Evolutionary conservation across 1,140 invertebrate genomes (phyloP).

Genomic region (Hyposmocoma kahamanoa): DNA sequence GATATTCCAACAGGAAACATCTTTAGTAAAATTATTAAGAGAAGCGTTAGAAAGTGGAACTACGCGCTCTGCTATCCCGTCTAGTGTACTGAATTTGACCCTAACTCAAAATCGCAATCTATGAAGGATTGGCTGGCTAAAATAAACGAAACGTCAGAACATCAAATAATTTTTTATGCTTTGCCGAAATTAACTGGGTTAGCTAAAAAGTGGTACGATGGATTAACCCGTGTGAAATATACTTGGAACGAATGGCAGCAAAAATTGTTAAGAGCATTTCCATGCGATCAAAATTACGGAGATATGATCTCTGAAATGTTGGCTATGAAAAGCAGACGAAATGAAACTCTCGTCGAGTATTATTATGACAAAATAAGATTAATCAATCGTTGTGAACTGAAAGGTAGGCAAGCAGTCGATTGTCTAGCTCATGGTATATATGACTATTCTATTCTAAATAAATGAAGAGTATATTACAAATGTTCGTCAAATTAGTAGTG

Average conservation of each 20-base stretch:
- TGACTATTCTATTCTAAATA: not conserved
- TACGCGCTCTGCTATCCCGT: too few species aligned
- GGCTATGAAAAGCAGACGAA: not conserved
- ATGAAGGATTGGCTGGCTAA: slow-evolving; percentile 8
- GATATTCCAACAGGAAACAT: too few species aligned
- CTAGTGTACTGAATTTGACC: slow-evolving; percentile 1
- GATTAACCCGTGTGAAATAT: slow-evolving; percentile 13
- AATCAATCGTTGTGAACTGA: slow-evolving; percentile 4
- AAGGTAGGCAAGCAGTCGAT: slow-evolving; percentile 8
- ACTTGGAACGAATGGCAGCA: slow-evolving; percentile 19
- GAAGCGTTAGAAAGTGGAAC: too few species aligned
- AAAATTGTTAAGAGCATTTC: slow-evolving; percentile 17
- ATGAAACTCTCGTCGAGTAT: slow-evolving; percentile 7
- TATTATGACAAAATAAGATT: slow-evolving; percentile 10
- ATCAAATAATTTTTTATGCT: slow-evolving; percentile 6
- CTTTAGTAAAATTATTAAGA: too few species aligned
- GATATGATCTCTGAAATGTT: slow-evolving; percentile 7
- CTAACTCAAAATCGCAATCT: slow-evolving; percentile 1
- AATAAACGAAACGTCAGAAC: slow-evolving; percentile 8
- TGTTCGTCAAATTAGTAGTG: not conserved
- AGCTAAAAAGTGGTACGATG: slow-evolving; percentile 12
- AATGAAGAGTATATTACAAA: not conserved
- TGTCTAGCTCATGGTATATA: slow-evolving; percentile 6
- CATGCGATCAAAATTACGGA: slow-evolving; percentile 9
- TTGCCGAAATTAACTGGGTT: slow-evolving; percentile 8